These are phyloP conservation scores for Ceratosolen solmsi DNA, from an alignment of 1,140 invertebrate genomes.

Conservation along the genomic window DNA sequence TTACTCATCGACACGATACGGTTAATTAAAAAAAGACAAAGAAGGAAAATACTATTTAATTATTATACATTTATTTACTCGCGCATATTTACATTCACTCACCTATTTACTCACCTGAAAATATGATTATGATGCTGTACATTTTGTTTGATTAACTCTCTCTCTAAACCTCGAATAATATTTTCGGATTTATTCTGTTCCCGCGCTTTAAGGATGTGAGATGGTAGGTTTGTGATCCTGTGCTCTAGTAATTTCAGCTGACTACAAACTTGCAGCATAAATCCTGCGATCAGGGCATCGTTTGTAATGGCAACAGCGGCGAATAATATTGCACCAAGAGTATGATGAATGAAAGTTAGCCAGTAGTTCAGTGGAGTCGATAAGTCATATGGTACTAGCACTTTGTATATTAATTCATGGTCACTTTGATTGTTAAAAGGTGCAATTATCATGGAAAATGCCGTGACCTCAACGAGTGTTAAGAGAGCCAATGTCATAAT, in stretches of 20 bases:
- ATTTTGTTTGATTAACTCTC: neutral
- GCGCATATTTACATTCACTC: too few species aligned
- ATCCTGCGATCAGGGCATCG: constrained; percentile 35
- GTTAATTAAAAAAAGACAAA: too few species aligned
- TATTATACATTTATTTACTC: too few species aligned
- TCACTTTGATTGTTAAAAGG: neutral
- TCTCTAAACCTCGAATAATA: neutral
- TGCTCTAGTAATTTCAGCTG: constrained; percentile 8
- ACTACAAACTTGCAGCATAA: constrained; percentile 28
- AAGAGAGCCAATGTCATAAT: neutral
- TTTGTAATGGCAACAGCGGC: constrained; percentile 8
- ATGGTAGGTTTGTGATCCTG: neutral
- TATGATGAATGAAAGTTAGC: constrained; percentile 26
- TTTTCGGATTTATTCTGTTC: neutral
- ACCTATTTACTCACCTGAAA: neutral
- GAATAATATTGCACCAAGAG: neutral
- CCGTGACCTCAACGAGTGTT: neutral
- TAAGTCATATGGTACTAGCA: constrained; percentile 29
- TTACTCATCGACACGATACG: too few species aligned
- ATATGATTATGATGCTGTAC: neutral
- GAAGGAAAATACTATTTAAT: too few species aligned
- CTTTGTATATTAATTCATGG: constrained; percentile 33
- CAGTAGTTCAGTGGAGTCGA: neutral
- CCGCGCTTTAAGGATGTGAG: neutral
- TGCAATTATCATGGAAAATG: neutral